These are phyloP conservation scores for Botia kubotai DNA, from an alignment of 2,797 vertebrate genomes.

Conservation along the genomic window DNA sequence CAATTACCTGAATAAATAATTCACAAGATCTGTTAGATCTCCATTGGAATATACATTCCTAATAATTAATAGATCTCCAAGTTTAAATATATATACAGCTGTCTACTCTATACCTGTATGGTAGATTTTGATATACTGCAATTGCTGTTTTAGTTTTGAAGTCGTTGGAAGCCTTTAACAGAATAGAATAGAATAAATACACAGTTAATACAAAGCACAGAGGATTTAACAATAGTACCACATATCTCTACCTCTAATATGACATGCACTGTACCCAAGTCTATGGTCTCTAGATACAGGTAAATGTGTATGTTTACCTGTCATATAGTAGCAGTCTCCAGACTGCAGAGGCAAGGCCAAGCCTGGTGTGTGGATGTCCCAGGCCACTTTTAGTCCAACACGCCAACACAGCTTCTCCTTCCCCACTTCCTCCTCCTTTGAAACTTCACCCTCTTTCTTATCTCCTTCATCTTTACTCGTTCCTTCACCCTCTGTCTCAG, in stretches of 20 bases:
- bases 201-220: too few species aligned
- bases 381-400: slow-evolving; percentile 93
- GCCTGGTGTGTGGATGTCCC: slow-evolving; percentile 96
- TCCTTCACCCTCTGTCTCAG: slow-evolving; percentile 48
- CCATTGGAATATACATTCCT: too few species aligned
- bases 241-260: too few species aligned
- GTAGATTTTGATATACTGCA: too few species aligned
- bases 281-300: slow-evolving; percentile 27
- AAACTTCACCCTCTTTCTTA: slow-evolving; percentile 25
- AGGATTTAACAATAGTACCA: too few species aligned
- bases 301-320: slow-evolving; percentile 75
- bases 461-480: slow-evolving; percentile 34
- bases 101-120: too few species aligned
- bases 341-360: slow-evolving; percentile 89
- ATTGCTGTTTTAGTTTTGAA: too few species aligned
- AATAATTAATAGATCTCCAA: too few species aligned
- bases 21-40: too few species aligned
- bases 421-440: slow-evolving; percentile 67
- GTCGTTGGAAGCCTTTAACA: too few species aligned
- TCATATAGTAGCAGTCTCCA: slow-evolving; percentile 97
- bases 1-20: not conserved
- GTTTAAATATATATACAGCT: too few species aligned
- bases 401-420: slow-evolving; percentile 86
- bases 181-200: too few species aligned
- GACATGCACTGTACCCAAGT: not conserved